phyloP scores from a whole-genome alignment of 2,888 invertebrate species.

The Augiades crinisus region DNA sequence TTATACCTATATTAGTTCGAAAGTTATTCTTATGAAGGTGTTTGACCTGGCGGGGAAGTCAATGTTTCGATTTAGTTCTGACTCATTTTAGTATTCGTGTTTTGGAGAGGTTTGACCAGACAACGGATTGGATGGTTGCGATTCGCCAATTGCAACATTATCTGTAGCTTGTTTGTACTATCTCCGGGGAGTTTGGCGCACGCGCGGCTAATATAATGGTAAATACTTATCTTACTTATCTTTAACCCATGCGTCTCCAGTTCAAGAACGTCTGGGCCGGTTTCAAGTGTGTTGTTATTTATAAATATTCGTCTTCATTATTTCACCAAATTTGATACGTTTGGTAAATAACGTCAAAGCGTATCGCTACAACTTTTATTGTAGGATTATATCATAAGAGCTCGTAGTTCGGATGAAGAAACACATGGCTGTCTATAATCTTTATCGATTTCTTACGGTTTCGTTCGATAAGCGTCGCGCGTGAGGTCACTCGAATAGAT shows the following conservation, averaged over 20 bases:
- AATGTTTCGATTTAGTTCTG: not conserved
- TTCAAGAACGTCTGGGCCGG: slow-evolving; percentile 1
- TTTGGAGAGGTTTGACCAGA: not conserved
- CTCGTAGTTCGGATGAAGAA: too few species aligned
- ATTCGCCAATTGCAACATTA: not conserved
- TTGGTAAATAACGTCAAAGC: too few species aligned
- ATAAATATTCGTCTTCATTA: too few species aligned
- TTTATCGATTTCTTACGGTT: not conserved
- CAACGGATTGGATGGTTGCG: not conserved
- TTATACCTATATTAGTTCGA: too few species aligned
- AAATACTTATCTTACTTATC: too few species aligned
- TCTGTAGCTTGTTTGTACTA: not conserved
- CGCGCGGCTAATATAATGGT: too few species aligned
- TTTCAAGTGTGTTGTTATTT: too few species aligned
- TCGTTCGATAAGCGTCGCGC: not conserved
- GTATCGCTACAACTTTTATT: too few species aligned
- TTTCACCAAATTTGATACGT: too few species aligned
- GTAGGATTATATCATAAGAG: too few species aligned
- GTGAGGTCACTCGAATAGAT: not conserved
- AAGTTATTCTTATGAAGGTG: not conserved
- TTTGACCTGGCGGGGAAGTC: not conserved
- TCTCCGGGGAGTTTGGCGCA: not conserved
- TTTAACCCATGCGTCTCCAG: not conserved
- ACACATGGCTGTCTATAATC: not conserved
- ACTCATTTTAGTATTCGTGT: not conserved